Evolutionary conservation across 2,888 invertebrate species (phyloP).

Genomic region (Morinoia aosen): DNA sequence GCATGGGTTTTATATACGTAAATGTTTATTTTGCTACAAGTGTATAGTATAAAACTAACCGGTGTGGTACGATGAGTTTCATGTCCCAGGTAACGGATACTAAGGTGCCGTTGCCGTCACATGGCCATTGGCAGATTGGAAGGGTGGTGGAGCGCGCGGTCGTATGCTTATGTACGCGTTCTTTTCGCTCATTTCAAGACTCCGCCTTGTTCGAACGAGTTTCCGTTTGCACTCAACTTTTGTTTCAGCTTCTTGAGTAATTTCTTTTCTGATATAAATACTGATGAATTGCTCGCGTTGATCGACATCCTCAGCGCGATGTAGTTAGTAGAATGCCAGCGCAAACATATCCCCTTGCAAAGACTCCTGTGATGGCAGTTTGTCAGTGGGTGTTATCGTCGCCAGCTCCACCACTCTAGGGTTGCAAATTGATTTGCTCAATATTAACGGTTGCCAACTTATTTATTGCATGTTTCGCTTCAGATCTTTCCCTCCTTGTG

Average conservation of each 20-base stretch:
- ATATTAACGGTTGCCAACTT: conserved; percentile 45
- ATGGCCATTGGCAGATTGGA: neutral
- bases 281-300: neutral
- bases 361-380: neutral
- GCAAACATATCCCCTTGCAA: neutral
- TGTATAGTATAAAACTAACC: conserved; percentile 39
- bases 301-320: neutral
- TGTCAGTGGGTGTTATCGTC: neutral
- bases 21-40: conserved; percentile 52
- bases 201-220: neutral
- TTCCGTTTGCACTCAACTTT: neutral
- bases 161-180: neutral
- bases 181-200: neutral
- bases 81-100: neutral
- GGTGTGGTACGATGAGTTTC: neutral
- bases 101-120: neutral
- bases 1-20: conserved; percentile 53
- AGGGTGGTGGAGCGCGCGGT: conserved; percentile 18
- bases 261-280: neutral
- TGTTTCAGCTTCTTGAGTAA: neutral
- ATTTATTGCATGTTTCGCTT: conserved; percentile 51
- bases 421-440: conserved; percentile 45
- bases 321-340: neutral
- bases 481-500: conserved; percentile 22
- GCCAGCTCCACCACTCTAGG: conserved; percentile 42